These are phyloP conservation scores for Heliconius hewitsoni DNA, from an alignment of 1,140 invertebrate species.

Conservation along the genomic window DNA sequence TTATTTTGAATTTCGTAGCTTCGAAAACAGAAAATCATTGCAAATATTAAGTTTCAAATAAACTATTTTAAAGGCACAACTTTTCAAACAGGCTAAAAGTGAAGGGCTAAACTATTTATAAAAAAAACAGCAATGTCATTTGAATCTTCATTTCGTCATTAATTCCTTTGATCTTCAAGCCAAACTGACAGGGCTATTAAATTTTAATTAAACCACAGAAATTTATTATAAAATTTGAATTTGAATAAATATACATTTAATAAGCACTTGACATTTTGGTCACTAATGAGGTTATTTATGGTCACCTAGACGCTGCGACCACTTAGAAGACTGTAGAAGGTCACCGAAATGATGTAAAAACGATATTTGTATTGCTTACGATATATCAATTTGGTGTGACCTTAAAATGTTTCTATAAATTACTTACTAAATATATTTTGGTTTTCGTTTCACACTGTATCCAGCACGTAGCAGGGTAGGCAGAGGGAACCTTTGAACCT, in stretches of 20 bases:
- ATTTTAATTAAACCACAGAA: background rate
- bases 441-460: too few species aligned
- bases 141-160: background rate
- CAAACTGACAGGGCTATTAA: background rate
- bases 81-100: too few species aligned
- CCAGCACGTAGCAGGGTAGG: too few species aligned
- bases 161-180: background rate
- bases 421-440: background rate
- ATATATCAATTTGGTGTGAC: background rate
- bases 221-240: background rate
- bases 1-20: too few species aligned
- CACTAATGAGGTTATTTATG: slow-evolving; percentile 5
- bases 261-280: slow-evolving; percentile 4
- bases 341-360: background rate
- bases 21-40: too few species aligned
- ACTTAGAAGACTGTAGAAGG: background rate
- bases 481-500: too few species aligned
- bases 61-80: too few species aligned
- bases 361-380: slow-evolving; percentile 1
- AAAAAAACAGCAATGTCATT: too few species aligned
- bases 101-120: too few species aligned
- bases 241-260: background rate
- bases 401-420: background rate
- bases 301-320: background rate
- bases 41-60: too few species aligned